Evolutionary conservation across 2,888 invertebrate species (phyloP).

Genomic region (Aleiodes leptofemur): DNA sequence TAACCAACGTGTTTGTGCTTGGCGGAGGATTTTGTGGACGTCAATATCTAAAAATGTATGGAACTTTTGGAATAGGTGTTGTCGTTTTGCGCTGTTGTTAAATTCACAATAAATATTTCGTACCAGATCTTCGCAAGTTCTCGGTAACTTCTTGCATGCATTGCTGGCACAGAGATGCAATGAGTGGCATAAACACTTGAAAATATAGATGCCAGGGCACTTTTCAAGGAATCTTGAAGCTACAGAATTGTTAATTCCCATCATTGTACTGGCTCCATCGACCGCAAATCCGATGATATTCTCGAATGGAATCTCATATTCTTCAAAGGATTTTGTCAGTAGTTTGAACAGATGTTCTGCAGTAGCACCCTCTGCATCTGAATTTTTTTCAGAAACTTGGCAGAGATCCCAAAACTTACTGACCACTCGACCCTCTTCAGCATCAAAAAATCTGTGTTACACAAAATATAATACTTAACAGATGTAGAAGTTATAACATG

Average conservation of each 20-base stretch:
- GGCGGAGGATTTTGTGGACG: slow-evolving; percentile 59
- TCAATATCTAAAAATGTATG: slow-evolving; percentile 57
- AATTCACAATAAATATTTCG: slow-evolving; percentile 61
- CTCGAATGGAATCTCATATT: neutral
- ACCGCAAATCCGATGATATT: slow-evolving; percentile 15
- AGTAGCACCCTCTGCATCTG: neutral
- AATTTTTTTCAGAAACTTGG: neutral
- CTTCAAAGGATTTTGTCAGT: neutral
- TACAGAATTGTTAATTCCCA: slow-evolving; percentile 59
- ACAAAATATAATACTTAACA: no score
- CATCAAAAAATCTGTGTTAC: neutral
- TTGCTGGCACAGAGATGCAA: slow-evolving; percentile 64
- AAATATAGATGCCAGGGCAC: slow-evolving; percentile 47
- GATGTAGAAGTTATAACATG: no score
- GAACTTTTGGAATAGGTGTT: slow-evolving; percentile 51
- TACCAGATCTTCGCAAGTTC: slow-evolving; percentile 61
- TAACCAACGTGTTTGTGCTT: slow-evolving; percentile 64
- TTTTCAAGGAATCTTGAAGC: slow-evolving; percentile 46
- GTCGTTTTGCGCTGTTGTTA: slow-evolving; percentile 56
- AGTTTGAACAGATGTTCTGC: slow-evolving; percentile 1
- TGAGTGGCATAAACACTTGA: slow-evolving; percentile 66
- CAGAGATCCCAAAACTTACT: slow-evolving; percentile 3
- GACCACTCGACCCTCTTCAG: neutral
- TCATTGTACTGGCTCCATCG: slow-evolving; percentile 14
- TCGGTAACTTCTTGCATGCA: slow-evolving; percentile 62